These are phyloP conservation scores for Tadarida brasiliensis DNA, from an alignment of 2,797 vertebrate species.

Conservation along the genomic window DNA sequence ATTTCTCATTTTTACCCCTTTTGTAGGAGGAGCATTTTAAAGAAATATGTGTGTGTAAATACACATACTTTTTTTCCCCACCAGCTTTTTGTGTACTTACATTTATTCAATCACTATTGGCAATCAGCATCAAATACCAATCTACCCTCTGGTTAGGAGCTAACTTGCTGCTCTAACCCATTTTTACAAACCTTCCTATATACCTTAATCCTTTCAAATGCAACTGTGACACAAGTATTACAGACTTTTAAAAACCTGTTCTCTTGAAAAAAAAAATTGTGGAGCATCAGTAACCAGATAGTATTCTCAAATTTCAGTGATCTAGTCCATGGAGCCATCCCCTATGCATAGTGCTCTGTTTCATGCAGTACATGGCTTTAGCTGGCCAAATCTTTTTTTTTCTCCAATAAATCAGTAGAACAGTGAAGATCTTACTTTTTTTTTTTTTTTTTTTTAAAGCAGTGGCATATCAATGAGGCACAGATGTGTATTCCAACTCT, in stretches of 20 bases:
- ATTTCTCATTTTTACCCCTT: constrained; percentile 62
- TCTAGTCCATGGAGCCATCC: constrained; percentile 91
- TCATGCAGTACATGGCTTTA: constrained; percentile 95
- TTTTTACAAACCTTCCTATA: constrained; percentile 76
- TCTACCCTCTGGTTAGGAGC: constrained; percentile 11
- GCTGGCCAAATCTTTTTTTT: constrained; percentile 92
- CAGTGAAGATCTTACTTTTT: constrained; percentile 92
- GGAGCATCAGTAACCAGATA: constrained; percentile 91
- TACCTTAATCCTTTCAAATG: constrained; percentile 84
- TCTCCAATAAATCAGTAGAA: constrained; percentile 91
- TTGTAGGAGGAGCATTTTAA: constrained; percentile 55
- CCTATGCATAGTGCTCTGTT: constrained; percentile 91
- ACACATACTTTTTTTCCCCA: constrained; percentile 57
- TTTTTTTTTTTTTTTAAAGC: constrained; percentile 92
- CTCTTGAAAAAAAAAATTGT: constrained; percentile 87
- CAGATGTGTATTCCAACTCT: constrained; percentile 99
- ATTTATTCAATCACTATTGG: constrained; percentile 55
- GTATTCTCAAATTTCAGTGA: constrained; percentile 94
- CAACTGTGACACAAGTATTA: constrained; percentile 79
- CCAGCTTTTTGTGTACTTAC: neutral
- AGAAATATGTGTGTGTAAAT: constrained; percentile 8
- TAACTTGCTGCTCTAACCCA: constrained; percentile 66
- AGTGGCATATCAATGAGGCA: constrained; percentile 99
- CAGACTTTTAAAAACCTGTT: constrained; percentile 88
- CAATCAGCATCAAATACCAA: constrained; percentile 72